Base-by-base conservation (phyloP, 2,888 invertebrate genomes). In the Nomada ruficornis region DNA sequence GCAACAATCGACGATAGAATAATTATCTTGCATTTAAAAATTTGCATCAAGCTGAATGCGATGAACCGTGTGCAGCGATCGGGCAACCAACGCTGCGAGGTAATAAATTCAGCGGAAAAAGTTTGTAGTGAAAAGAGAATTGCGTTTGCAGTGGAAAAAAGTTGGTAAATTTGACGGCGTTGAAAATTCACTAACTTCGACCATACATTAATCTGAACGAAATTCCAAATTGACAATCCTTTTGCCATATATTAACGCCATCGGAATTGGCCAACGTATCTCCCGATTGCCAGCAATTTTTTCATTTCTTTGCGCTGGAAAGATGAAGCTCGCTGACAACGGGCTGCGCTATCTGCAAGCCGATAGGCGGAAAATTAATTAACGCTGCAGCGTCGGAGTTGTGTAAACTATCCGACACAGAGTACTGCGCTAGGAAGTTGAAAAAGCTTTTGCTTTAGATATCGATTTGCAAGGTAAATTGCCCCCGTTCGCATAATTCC, bases 101-200 rank as follows among this genome's bases (percentile, higher is more conserved):
- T 36, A 50, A 65, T 67, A 59, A 74, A 74, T 74, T 74, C 57
- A 9, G 2, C 9, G 29, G 44, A 47, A n/a, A 52, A 77, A 77
- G 73, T 52, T 65, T 26, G 13, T 5, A 23, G 50, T 11, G n/a
- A 20, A 7, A 5, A 5, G 36, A 36, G 36, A n/a, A 5, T 13
- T 9, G 10, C 36, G 67, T 15, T 54, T 20, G 47, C 29, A 63
- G n/a, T 50, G 29, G 36, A 29, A 72, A 55, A 52, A 72, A 65
- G 64, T 73, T 73, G 18, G 74, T 59, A 67, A n/a, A 74, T 65
- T 77, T 65, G 59, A 74, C 44, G 74, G 23, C 7, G 67, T 18
- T 3, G 18, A 62, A 54, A 54, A 54, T 65, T 26, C n/a, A 44
- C n/a, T 10, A 73, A 72, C 55, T 60, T 26, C 11, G 23, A 20